Base-by-base conservation (phyloP, 2,888 invertebrate genomes). In the Galeopsomyia nigrocyanea region DNA sequence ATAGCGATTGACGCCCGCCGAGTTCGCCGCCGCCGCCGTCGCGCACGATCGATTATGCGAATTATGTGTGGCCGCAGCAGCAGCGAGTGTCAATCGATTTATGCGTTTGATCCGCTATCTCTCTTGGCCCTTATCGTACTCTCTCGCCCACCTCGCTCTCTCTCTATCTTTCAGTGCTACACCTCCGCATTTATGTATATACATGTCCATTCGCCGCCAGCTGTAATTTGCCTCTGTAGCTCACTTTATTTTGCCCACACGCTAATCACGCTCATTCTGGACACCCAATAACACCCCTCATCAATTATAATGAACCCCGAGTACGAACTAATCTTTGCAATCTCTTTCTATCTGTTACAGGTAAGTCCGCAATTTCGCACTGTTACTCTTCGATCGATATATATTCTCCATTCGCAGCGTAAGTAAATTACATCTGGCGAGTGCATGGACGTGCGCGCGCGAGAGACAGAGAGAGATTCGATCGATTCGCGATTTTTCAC, bases 1-100 rank as follows among this genome's bases (percentile, higher is more conserved):
- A 1, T 39, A 10, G 10, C 39, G 39, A 39, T 39, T 39, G 39
- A 39, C 39, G 39, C 39, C 10, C 39, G 39, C 39, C 39, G 26
- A 26, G 26, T 26, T n/a, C n/a, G n/a, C n/a, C n/a, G n/a, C n/a
- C 26, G 26, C 26, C 2, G 26, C 26, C 26, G n/a, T 57, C 17
- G 26, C 31, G 21, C 46, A 7, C 61, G 51, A 71, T 69, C 68
- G 70, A 75, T 75, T 71, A 71, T 71, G 71, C 74, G 74, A 74
- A 76, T 76, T 76, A 74, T 74, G 60, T 60, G 61, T 62, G 71
- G 57, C 26, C 67, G 26, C 26, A 26, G 26, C 26, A 26, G 26
- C 26, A n/a, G 17, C 19, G 49, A 51, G 68, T 63, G 69, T 73
- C 70, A 67, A 67, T 67, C 67, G 72, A 70, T 73, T 70, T 70